A percentile compares a stretch with the other conserved stretches of the same genome.
Evolutionary conservation across 1,140 invertebrate species (phyloP).

Genomic region (Matsumurasca onukii): DNA sequence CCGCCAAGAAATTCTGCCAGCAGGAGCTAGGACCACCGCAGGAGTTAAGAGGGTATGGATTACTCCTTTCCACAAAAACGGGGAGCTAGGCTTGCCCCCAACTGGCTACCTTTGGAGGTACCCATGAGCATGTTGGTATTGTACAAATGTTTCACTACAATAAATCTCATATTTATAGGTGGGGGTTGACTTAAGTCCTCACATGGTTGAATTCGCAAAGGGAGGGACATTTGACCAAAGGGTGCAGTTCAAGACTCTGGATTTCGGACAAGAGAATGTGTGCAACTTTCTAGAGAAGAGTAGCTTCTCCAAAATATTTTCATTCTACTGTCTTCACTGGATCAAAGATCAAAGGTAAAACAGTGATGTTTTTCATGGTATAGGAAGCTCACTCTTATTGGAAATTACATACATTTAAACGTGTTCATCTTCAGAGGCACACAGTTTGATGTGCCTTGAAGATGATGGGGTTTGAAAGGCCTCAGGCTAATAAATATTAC

Average conservation of each 20-base stretch:
- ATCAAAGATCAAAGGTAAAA: constrained; percentile 66
- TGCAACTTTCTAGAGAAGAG: not conserved
- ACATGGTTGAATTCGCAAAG: constrained; percentile 47
- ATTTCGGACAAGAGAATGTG: constrained; percentile 25
- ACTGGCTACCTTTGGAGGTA: too few species aligned
- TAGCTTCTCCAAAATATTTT: constrained; percentile 29
- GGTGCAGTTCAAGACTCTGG: constrained; percentile 33
- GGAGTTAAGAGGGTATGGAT: too few species aligned
- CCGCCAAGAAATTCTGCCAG: too few species aligned
- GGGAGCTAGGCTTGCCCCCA: too few species aligned
- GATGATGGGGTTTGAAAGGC: too few species aligned
- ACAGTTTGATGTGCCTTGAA: not conserved
- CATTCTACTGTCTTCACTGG: constrained; percentile 83
- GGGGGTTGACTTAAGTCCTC: constrained; percentile 44
- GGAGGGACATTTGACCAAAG: constrained; percentile 40
- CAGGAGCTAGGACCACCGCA: too few species aligned
- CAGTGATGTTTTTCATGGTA: constrained; percentile 42
- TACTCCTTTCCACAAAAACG: too few species aligned
- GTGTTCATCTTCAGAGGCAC: not conserved
- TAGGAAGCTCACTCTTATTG: too few species aligned
- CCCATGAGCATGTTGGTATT: too few species aligned
- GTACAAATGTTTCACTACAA: too few species aligned
- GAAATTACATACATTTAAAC: too few species aligned
- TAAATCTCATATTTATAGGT: constrained; percentile 32
- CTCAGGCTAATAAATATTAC: too few species aligned